Conservation (phyloP, 1,140 invertebrate species). For the Sitodiplosis mosellana region DNA sequence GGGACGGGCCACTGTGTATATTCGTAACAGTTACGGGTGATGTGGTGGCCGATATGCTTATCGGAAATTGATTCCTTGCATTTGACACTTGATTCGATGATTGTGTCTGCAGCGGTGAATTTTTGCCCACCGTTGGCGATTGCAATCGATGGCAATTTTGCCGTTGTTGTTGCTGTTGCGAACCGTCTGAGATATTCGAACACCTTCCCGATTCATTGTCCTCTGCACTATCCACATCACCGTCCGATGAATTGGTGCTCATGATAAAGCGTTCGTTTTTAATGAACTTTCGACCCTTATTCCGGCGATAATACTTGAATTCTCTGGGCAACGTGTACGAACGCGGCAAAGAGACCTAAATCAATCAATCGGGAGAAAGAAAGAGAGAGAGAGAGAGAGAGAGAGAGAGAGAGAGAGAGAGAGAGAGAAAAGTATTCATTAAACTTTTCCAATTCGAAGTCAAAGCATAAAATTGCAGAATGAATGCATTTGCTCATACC, state of each 20-base stretch:
- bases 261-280: constrained; percentile 44
- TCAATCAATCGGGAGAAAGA: not conserved
- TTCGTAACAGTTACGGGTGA: not conserved
- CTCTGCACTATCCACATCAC: constrained; percentile 45
- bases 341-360: constrained; percentile 53
- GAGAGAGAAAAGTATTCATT: not conserved
- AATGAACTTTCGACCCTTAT: constrained; percentile 22
- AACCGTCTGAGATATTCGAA: constrained; percentile 7
- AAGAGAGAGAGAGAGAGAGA: not conserved
- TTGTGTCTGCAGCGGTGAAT: not conserved
- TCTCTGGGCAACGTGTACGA: constrained; percentile 70
- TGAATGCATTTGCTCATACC: constrained; percentile 15
- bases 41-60: not conserved
- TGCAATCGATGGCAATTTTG: not conserved
- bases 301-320: constrained; percentile 59
- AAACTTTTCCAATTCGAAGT: not conserved
- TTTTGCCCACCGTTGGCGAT: not conserved
- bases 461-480: not conserved
- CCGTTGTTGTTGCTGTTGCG: not conserved
- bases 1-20: not conserved
- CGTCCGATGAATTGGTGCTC: constrained; percentile 71
- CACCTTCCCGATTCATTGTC: constrained; percentile 34
- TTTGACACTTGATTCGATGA: not conserved
- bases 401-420: not conserved
- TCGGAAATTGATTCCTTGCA: not conserved